Percentiles rank a stretch among this genome's conserved stretches.
phyloP scores from a whole-genome alignment of 2,113 vertebrate genomes.

The Aviceda subcristata region DNA sequence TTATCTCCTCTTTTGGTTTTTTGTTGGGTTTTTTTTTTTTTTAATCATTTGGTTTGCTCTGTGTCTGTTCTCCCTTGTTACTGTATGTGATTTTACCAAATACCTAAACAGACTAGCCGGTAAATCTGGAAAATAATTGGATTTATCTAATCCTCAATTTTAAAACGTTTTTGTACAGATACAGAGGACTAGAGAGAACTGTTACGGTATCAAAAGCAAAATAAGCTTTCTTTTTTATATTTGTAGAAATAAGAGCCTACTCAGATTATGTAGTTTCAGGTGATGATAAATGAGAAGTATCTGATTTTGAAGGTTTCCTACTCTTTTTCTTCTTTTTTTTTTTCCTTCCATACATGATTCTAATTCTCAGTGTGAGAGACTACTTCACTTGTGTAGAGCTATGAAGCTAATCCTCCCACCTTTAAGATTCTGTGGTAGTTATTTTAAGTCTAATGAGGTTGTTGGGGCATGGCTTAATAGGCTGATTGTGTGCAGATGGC shows the following conservation, averaged over 20 bases:
- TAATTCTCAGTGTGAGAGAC: neutral
- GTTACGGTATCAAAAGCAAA: neutral
- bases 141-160: slow-evolving; percentile 34
- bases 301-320: neutral
- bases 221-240: neutral
- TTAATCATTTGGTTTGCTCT: neutral
- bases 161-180: neutral
- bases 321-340: too few relatives aligned
- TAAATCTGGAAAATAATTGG: slow-evolving; percentile 27
- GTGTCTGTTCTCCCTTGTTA: neutral
- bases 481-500: slow-evolving; percentile 46
- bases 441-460: slow-evolving; percentile 65
- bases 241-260: neutral
- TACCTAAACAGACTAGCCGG: neutral
- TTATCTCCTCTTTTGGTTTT: accelerated
- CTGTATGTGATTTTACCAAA: neutral
- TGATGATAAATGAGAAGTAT: neutral
- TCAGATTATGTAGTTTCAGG: neutral
- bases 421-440: slow-evolving; percentile 47
- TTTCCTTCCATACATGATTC: neutral
- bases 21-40: neutral
- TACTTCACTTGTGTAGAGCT: neutral
- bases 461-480: slow-evolving; percentile 59
- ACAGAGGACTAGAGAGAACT: neutral
- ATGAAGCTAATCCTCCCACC: slow-evolving; percentile 42